Conservation (phyloP, 2,888 invertebrate species). For the Eupeodes luniger region DNA sequence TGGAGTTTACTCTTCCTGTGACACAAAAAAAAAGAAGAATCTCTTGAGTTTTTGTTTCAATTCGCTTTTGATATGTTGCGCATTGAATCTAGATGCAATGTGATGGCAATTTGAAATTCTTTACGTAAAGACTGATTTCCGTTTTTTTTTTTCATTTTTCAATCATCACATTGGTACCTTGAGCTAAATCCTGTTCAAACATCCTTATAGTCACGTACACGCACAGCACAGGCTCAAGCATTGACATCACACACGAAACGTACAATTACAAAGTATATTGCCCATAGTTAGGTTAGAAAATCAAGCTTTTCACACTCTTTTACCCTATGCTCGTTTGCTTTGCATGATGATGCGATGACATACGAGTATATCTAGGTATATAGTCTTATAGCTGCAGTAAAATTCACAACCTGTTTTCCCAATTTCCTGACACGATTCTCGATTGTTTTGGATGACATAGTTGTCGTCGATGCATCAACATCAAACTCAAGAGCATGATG, state of each 20-base stretch:
- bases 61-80: no score
- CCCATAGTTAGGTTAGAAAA: slow-evolving; percentile 35
- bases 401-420: slow-evolving; percentile 39
- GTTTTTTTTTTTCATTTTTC: not conserved
- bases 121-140: slow-evolving; percentile 6
- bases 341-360: not conserved
- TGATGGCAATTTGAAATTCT: not conserved
- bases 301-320: slow-evolving; percentile 32
- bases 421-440: slow-evolving; percentile 64
- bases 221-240: slow-evolving; percentile 18
- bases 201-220: slow-evolving; percentile 35
- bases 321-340: not conserved
- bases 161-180: slow-evolving; percentile 16
- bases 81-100: not conserved
- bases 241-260: not conserved
- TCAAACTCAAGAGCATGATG: not conserved
- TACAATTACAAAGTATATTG: slow-evolving; percentile 16
- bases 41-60: not conserved
- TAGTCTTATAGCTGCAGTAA: not conserved
- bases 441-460: slow-evolving; percentile 50
- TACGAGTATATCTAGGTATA: no score
- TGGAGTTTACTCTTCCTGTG: no score
- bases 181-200: slow-evolving; percentile 23
- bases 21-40: not conserved
- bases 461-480: slow-evolving; percentile 44